Evolutionary conservation across 2,888 invertebrate genomes (phyloP), one percentile per base, ranked within the genome.

Genomic region (Pyrochroa serraticornis): DNA sequence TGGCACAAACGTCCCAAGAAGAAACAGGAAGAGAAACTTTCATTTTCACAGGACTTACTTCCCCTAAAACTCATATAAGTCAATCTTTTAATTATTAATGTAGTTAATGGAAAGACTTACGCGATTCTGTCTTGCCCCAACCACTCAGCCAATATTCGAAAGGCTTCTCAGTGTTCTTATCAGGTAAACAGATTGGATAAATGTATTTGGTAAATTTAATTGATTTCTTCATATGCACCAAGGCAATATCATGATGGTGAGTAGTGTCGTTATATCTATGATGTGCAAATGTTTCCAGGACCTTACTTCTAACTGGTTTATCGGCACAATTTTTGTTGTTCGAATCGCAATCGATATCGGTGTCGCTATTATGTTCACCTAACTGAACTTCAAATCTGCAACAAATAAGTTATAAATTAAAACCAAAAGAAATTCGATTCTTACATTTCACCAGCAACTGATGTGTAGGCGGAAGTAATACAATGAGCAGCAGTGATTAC

Each of bases 11-110:
- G 0, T 76, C 69, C 43, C 82, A 82, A 52, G 82, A 77, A 38
- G 82, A 85, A 13, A 85, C 76, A 0, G 86, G 87, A 10, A 90
- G 69, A 1, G 80, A 80, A 0, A 89, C 81, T 73, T 90, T 89
- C 58, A 87, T 73, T 67, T 89, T 89, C 0, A 87, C 80, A 6
- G 60, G 39, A 54, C 76, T 77, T 3, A 47, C 58, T 6, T 63
- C 51, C 3, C 62, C 77, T 77, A 59, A 37, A 70, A 69, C 41
- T 48, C 14, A 37, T 5, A 50, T n/a, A 50, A 37, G 39, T 38
- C 48, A 14, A 12, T 14, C 41, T 37, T 36, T 50, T 38, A 41
- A 47, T 6, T 12, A 34, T 51, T 51, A 31, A 10, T 14, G 22
- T 51, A 2, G 8, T 51, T 13, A 31, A 38, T 13, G 7, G 9